Evolutionary conservation across 1,140 invertebrate genomes (phyloP).

Genomic region (Chironomus striatipennis): DNA sequence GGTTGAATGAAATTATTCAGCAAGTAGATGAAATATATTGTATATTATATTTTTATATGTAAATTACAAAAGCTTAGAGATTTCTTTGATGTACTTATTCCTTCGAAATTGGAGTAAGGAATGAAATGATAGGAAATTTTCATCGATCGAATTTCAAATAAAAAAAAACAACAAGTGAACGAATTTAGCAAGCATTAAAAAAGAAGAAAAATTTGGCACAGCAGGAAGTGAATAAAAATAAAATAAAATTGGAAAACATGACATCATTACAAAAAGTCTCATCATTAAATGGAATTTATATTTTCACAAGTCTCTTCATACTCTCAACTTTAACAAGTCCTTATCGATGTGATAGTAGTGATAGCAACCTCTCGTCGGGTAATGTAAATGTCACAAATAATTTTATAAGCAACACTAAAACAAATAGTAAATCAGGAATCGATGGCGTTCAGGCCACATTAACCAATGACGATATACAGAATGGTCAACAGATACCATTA

Average conservation of each 20-base stretch:
- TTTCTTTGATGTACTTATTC: too few relatives aligned
- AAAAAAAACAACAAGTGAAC: too few relatives aligned
- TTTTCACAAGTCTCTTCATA: neutral
- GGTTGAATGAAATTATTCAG: too few relatives aligned
- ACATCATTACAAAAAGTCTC: neutral
- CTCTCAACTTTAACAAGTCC: constrained; percentile 17
- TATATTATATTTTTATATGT: too few relatives aligned
- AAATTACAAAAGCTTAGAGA: too few relatives aligned
- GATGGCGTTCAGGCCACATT: neutral
- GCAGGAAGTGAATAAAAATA: neutral
- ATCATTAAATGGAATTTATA: constrained; percentile 8
- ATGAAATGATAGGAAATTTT: too few relatives aligned
- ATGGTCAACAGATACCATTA: constrained; percentile 31
- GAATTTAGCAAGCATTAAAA: too few relatives aligned
- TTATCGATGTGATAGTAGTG: constrained; percentile 22
- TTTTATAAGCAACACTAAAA: constrained; percentile 9
- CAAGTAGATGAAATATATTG: too few relatives aligned
- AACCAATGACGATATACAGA: neutral
- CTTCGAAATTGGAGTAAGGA: too few relatives aligned
- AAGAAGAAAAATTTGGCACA: neutral
- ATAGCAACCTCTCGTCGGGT: neutral
- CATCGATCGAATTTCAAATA: too few relatives aligned
- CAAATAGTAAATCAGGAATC: neutral
- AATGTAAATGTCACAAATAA: constrained; percentile 4
- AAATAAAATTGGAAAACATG: neutral